A percentile compares a stretch with the other conserved stretches of the same genome.
Conservation (phyloP, 2,888 invertebrate genomes). For the Zaprionus lineosus region DNA sequence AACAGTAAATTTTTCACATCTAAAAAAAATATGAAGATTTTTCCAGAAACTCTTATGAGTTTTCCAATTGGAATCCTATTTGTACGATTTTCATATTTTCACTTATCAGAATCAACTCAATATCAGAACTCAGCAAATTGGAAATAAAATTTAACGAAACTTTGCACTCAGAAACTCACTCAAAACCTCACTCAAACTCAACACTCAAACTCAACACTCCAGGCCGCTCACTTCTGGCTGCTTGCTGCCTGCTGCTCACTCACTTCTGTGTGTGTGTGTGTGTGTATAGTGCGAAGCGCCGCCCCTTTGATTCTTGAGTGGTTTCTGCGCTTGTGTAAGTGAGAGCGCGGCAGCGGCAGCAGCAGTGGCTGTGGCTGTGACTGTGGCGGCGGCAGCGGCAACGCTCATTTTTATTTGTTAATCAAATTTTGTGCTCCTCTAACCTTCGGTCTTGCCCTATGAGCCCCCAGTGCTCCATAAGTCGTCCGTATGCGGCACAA, state of each 20-base stretch:
- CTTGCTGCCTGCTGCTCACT: conserved; percentile 15
- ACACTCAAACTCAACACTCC: background rate
- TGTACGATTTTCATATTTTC: too few relatives aligned
- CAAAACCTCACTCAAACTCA: conserved; percentile 22
- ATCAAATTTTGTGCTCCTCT: conserved; percentile 66
- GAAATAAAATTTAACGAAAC: conserved; percentile 65
- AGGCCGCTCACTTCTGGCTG: conserved; percentile 19
- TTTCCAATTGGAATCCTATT: too few relatives aligned
- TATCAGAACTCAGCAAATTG: too few relatives aligned
- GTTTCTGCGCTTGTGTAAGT: conserved; percentile 15
- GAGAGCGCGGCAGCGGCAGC: too few relatives aligned
- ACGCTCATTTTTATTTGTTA: conserved; percentile 72
- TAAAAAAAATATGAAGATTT: too few relatives aligned
- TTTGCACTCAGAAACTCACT: conserved; percentile 18
- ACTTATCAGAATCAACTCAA: too few relatives aligned
- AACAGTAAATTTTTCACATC: too few relatives aligned
- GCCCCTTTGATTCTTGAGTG: conserved; percentile 42
- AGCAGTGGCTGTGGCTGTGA: too few relatives aligned
- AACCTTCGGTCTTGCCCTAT: conserved; percentile 42
- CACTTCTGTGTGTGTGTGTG: background rate
- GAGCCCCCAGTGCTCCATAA: conserved; percentile 31
- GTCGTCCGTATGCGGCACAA: conserved; percentile 1
- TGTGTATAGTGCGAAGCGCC: conserved; percentile 16
- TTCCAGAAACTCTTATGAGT: too few relatives aligned
- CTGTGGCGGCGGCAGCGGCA: conserved; percentile 10